Base-by-base conservation (phyloP, 2,888 invertebrate species). In the Opisthograptis luteolata region DNA sequence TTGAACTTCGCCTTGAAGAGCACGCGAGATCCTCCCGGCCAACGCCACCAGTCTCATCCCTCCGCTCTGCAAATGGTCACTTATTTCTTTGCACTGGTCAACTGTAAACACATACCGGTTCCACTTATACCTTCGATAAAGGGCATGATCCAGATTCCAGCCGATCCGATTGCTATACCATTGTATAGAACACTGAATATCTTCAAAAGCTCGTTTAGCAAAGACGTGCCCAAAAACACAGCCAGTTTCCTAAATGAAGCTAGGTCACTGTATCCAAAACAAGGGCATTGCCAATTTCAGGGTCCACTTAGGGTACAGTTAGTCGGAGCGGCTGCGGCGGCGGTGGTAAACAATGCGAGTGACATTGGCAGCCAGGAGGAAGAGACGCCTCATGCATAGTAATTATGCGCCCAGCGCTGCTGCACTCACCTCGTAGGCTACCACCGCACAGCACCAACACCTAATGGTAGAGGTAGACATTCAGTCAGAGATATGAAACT, bases 221-320 rank as follows among this genome's bases (percentile, higher is more conserved):
- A 9, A 25, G 32, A 27, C 30, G 28, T 17, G 19, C 49, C 58
- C 55, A 39, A 8, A 49, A 35, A 45, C 12, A 25, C 19, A 34
- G n/a, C 43, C 24, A 36, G 55, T 57, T 48, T 62, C 60, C 54
- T 60, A 60, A 62, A 45, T 58, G 55, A 68, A 70, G 77, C 76
- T 75, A 70, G 75, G 79, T 81, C 76, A 75, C 54, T 54, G 58
- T 58, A 61, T 56, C 20, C 19, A 60, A 73, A 88, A 87, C 83
- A 86, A 86, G 88, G 85, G 79, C 88, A 84, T 81, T 84, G 86
- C 77, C 85, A 84, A 90, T 90, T 89, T 90, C 89, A 89, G 86
- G 90, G 87, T 82, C 82, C 74, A 88, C 73, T 85, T 85, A 74
- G 67, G 68, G 76, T 84, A 90, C 90, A 85, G 89, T 90, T 89